Conservation (phyloP, 92 coral and sea anemone genomes). For the Epizoanthus rinbou region DNA sequence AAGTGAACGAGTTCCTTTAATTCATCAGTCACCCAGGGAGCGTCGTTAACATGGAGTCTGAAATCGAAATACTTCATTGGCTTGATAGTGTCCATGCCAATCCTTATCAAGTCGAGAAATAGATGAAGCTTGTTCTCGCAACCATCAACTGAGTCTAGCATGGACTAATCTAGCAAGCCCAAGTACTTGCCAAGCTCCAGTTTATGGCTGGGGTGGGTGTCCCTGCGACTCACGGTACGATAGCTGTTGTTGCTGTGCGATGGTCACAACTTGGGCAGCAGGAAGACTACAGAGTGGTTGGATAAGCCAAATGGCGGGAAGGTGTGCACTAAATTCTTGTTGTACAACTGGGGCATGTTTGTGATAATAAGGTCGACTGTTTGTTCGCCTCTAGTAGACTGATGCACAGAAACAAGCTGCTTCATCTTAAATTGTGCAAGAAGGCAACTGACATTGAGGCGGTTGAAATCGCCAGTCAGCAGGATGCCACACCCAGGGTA, state of each 20-base stretch:
- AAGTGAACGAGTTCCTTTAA: slow-evolving; percentile 2
- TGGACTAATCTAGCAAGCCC: slow-evolving; percentile 50
- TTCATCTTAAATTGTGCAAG: slow-evolving; percentile 48
- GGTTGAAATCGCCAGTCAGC: slow-evolving; percentile 55
- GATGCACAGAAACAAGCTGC: slow-evolving; percentile 51
- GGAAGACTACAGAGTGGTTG: slow-evolving; percentile 39
- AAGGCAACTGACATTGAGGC: slow-evolving; percentile 36
- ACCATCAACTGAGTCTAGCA: slow-evolving; percentile 15
- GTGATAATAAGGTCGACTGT: slow-evolving; percentile 53
- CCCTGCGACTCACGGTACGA: slow-evolving; percentile 47
- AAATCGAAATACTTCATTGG: slow-evolving; percentile 26
- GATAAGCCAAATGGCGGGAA: slow-evolving; percentile 57
- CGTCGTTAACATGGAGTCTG: slow-evolving; percentile 16
- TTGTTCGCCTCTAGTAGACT: slow-evolving; percentile 45
- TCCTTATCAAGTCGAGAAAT: slow-evolving; percentile 33
- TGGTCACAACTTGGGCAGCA: slow-evolving; percentile 34
- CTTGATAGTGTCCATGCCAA: slow-evolving; percentile 55
- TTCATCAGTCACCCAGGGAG: slow-evolving; percentile 26
- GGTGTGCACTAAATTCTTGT: slow-evolving; percentile 33
- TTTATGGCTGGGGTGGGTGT: slow-evolving; percentile 48
- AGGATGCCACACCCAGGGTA: slow-evolving; percentile 54
- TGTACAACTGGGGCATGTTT: slow-evolving; percentile 50
- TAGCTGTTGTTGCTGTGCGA: slow-evolving; percentile 31
- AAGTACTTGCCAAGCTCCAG: slow-evolving; percentile 54
- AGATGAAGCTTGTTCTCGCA: slow-evolving; percentile 51